Evolutionary conservation across 2,113 vertebrate species (phyloP).

Genomic region (Brachionichthys hirsutus): DNA sequence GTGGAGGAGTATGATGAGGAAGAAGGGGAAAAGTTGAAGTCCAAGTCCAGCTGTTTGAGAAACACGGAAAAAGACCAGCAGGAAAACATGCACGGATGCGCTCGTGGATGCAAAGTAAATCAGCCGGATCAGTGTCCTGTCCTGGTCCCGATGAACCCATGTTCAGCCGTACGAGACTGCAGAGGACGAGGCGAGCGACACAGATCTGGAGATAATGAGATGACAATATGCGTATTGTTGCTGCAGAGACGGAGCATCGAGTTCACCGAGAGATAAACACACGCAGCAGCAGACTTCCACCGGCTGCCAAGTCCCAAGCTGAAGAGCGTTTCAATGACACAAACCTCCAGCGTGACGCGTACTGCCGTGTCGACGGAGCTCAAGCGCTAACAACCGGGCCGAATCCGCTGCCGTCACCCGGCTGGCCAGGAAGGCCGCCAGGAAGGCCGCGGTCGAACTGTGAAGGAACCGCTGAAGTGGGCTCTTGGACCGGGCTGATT

Average conservation of each 20-base stretch:
- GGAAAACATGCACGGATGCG: slow-evolving; percentile 27
- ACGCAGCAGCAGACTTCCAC: slow-evolving; percentile 32
- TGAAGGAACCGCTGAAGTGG: slow-evolving; percentile 45
- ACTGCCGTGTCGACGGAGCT: not conserved
- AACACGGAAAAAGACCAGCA: slow-evolving; percentile 9
- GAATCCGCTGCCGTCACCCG: slow-evolving; percentile 38
- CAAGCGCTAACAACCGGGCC: not conserved
- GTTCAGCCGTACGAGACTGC: slow-evolving; percentile 35
- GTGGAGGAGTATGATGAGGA: slow-evolving; percentile 14
- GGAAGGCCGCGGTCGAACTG: slow-evolving; percentile 13
- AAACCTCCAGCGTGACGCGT: not conserved
- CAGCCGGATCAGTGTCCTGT: slow-evolving; percentile 27
- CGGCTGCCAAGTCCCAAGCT: slow-evolving; percentile 28
- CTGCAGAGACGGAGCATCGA: slow-evolving; percentile 45
- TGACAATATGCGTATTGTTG: slow-evolving; percentile 50
- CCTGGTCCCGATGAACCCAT: slow-evolving; percentile 35
- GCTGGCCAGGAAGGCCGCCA: slow-evolving; percentile 25
- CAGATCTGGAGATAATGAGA: slow-evolving; percentile 52
- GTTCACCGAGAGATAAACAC: slow-evolving; percentile 54
- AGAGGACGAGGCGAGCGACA: slow-evolving; percentile 13
- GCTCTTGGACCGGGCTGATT: slow-evolving; percentile 46
- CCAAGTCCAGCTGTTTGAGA: slow-evolving; percentile 22
- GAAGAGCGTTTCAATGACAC: not conserved
- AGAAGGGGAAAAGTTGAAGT: slow-evolving; percentile 11
- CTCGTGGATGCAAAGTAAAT: slow-evolving; percentile 18